Evolutionary conservation across 2,113 vertebrate genomes (phyloP).

Genomic region (Tragulus kanchil): DNA sequence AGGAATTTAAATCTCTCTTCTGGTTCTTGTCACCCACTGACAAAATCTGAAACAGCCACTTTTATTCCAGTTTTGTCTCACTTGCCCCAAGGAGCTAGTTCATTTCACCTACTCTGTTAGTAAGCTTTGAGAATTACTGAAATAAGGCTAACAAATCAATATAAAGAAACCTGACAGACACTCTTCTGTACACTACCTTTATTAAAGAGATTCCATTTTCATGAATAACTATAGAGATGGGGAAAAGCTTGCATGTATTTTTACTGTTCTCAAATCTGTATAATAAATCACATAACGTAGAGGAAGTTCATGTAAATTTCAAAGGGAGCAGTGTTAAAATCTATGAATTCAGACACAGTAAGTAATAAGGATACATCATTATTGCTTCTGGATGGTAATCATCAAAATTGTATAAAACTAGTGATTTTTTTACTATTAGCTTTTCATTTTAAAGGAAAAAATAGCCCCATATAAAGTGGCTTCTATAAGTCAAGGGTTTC

Average conservation of each 20-base stretch:
- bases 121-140: background rate
- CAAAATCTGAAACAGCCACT: background rate
- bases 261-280: background rate
- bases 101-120: background rate
- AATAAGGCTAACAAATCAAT: background rate
- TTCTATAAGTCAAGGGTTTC: background rate
- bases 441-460: background rate
- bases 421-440: background rate
- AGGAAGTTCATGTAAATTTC: background rate
- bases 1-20: background rate
- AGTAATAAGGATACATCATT: background rate
- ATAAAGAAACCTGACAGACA: background rate
- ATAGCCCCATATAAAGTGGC: background rate
- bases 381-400: background rate
- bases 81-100: background rate
- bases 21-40: background rate
- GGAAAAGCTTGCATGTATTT: background rate
- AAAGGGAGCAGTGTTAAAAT: background rate
- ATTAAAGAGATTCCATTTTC: background rate
- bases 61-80: no score
- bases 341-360: background rate
- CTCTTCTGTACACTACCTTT: background rate
- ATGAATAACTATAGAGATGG: background rate
- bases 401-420: background rate
- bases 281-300: background rate